phyloP scores from a whole-genome alignment of 2,888 invertebrate species.

The Hirtodrosophila confusa region DNA sequence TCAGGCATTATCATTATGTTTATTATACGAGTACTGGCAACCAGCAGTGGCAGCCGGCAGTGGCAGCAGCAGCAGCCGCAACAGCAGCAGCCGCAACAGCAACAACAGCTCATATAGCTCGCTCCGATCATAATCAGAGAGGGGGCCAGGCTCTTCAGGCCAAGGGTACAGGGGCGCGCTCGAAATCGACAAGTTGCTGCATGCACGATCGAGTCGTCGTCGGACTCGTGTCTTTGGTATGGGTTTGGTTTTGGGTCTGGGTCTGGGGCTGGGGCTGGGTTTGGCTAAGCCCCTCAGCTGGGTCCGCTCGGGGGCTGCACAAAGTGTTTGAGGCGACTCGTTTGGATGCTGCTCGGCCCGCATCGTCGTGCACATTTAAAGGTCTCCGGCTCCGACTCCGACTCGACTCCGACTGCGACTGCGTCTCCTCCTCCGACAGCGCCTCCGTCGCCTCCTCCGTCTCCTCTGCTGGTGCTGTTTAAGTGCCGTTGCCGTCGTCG shows the following conservation, averaged over 20 bases:
- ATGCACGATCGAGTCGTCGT: slow-evolving; percentile 61
- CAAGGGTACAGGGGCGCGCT: slow-evolving; percentile 49
- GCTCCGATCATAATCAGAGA: slow-evolving; percentile 73
- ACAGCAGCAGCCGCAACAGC: slow-evolving; percentile 29
- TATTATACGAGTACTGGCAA: slow-evolving; percentile 69
- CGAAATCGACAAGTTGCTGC: slow-evolving; percentile 74
- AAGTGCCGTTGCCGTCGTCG: slow-evolving; percentile 60
- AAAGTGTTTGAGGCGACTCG: slow-evolving; percentile 59
- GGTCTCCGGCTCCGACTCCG: slow-evolving; percentile 55
- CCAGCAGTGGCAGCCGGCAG: slow-evolving; percentile 35
- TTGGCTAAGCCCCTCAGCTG: slow-evolving; percentile 51
- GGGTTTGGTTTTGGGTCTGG: slow-evolving; percentile 8
- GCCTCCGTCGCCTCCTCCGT: slow-evolving; percentile 22
- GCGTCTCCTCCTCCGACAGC: not conserved
- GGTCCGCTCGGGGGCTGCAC: slow-evolving; percentile 34
- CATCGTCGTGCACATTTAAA: slow-evolving; percentile 72
- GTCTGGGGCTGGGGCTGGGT: slow-evolving; percentile 12
- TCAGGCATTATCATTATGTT: slow-evolving; percentile 79
- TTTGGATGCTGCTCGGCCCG: slow-evolving; percentile 68
- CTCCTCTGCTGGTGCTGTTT: slow-evolving; percentile 54
- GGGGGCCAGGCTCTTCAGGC: slow-evolving; percentile 43
- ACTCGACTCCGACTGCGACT: slow-evolving; percentile 2
- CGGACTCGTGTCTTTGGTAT: slow-evolving; percentile 62
- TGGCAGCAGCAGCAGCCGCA: slow-evolving; percentile 13
- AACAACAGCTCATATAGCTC: slow-evolving; percentile 60